These are phyloP conservation scores for Drosophila acutilabella DNA, from an alignment of 2,888 invertebrate species.

Conservation along the genomic window DNA sequence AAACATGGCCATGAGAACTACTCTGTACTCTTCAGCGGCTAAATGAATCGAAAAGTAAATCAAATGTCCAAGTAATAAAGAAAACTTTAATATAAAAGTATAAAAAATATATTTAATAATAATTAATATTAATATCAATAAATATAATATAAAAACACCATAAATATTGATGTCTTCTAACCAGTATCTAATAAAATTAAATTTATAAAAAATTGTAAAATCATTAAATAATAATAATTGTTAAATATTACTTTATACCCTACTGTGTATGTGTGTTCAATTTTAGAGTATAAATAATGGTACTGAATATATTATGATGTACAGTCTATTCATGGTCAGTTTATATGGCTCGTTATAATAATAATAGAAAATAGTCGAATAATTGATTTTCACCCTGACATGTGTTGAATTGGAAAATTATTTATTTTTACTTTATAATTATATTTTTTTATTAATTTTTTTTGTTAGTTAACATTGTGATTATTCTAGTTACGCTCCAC, in stretches of 20 bases:
- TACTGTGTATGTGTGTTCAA: not conserved
- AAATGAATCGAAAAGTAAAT: too few species aligned
- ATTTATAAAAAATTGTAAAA: too few species aligned
- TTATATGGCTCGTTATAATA: conserved; percentile 19
- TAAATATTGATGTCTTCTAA: too few species aligned
- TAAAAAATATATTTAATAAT: too few species aligned
- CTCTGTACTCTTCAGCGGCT: too few species aligned
- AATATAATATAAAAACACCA: too few species aligned
- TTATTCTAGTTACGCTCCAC: conserved; percentile 20
- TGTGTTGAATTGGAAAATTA: conserved; percentile 26
- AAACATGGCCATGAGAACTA: not conserved
- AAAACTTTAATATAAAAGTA: too few species aligned
- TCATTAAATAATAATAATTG: too few species aligned
- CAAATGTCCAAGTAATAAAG: too few species aligned
- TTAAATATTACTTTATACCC: too few species aligned
- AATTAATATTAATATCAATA: too few species aligned
- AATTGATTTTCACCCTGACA: conserved; percentile 62
- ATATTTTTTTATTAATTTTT: conserved; percentile 10
- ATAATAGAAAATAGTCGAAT: conserved; percentile 36
- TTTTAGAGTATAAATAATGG: not conserved
- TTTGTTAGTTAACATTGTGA: conserved; percentile 4
- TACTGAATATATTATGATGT: conserved; percentile 1
- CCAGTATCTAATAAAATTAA: too few species aligned
- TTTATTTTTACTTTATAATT: not conserved
- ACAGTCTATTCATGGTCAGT: conserved; percentile 14